Conservation (phyloP, 1,140 invertebrate species). For the Hylaeus anthracinus region DNA sequence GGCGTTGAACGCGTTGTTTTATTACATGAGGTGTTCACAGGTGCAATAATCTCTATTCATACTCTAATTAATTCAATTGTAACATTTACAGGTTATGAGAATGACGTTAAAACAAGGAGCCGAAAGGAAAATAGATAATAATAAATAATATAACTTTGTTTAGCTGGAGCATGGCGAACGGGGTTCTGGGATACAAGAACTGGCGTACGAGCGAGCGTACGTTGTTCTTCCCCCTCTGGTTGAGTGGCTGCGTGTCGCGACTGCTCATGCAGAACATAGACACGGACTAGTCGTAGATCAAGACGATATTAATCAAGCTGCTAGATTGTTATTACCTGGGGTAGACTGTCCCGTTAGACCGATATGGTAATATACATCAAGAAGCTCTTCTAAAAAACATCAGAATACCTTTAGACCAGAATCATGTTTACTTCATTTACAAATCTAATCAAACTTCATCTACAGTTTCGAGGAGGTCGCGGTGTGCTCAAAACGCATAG, state of each 20-base stretch:
- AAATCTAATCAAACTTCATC: not conserved
- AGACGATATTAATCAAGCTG: slow-evolving; percentile 94
- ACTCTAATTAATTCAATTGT: too few species aligned
- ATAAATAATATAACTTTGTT: not conserved
- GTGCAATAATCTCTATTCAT: slow-evolving; percentile 67
- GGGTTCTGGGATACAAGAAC: slow-evolving; percentile 84
- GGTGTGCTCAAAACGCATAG: slow-evolving; percentile 78
- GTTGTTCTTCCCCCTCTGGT: slow-evolving; percentile 92
- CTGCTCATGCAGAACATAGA: slow-evolving; percentile 91
- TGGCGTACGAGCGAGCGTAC: slow-evolving; percentile 93
- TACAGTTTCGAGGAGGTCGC: slow-evolving; percentile 80
- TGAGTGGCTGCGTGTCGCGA: slow-evolving; percentile 92
- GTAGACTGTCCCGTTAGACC: slow-evolving; percentile 92
- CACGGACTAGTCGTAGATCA: slow-evolving; percentile 89
- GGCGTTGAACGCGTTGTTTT: slow-evolving; percentile 90
- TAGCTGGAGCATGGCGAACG: slow-evolving; percentile 85
- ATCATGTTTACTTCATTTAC: too few species aligned
- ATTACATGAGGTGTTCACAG: slow-evolving; percentile 95
- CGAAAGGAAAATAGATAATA: not conserved
- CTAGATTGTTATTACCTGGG: slow-evolving; percentile 90
- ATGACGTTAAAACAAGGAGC: too few species aligned
- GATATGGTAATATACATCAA: slow-evolving; percentile 75
- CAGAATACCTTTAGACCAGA: too few species aligned
- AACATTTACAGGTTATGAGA: too few species aligned
- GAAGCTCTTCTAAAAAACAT: too few species aligned